Percentiles rank a stretch among this genome's conserved stretches.
Evolutionary conservation across 2,888 invertebrate species (phyloP).

Genomic region (Listrodromus nycthemerus): DNA sequence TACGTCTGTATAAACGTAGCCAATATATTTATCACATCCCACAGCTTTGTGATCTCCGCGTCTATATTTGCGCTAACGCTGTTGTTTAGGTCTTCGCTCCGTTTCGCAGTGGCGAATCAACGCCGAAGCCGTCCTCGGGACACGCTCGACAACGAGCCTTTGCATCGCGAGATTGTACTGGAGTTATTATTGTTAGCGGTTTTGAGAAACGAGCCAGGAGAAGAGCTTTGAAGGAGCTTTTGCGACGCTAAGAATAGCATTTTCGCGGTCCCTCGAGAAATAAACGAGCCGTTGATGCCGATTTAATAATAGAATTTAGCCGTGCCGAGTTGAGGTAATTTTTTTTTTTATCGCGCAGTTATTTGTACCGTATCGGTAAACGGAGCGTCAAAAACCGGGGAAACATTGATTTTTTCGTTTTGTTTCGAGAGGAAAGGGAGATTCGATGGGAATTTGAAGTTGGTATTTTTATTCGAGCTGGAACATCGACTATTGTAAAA

Average conservation of each 20-base stretch:
- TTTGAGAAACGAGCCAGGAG: slow-evolving; percentile 11
- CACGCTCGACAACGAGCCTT: neutral
- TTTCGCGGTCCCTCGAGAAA: neutral
- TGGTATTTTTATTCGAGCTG: neutral
- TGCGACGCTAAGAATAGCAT: slow-evolving; percentile 43
- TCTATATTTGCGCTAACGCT: neutral
- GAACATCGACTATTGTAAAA: neutral
- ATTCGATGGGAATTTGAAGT: neutral
- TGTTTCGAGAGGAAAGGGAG: neutral
- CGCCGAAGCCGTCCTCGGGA: neutral
- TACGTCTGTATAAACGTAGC: neutral
- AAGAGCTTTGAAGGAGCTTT: slow-evolving; percentile 31
- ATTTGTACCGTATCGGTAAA: neutral
- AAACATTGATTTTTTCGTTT: neutral
- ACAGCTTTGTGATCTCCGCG: neutral
- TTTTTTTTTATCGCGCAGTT: neutral
- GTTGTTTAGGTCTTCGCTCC: neutral
- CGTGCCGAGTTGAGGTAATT: neutral
- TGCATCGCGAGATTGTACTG: slow-evolving; percentile 17
- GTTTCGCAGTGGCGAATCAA: neutral
- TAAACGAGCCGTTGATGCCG: slow-evolving; percentile 6
- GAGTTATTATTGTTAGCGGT: slow-evolving; percentile 39
- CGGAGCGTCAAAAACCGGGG: neutral
- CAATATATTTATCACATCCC: neutral
- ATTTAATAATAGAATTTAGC: neutral